Evolutionary conservation across 2,888 invertebrate species (phyloP), one percentile per base, ranked within the genome.

Genomic region (Hirtodrosophila trivittata): DNA sequence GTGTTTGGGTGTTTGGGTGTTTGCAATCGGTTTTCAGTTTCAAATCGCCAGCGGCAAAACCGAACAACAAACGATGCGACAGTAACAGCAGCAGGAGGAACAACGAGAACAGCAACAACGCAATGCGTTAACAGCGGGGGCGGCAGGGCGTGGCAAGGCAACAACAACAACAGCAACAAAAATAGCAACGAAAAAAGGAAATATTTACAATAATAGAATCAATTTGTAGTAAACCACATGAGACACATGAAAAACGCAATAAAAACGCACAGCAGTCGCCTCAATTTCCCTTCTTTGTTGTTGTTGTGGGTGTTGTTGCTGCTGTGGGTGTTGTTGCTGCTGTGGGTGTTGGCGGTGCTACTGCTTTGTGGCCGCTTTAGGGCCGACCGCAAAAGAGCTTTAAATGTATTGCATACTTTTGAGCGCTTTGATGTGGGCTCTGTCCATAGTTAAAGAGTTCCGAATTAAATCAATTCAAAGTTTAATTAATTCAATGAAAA

Each of bases 221-320:
- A 87, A 87, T 87, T 87, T 87, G 87, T 77, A 77, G 74, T 76
- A 75, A 83, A 76, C 80, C 87, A 82, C 87, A 82, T 74, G 84
- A 86, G 85, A 87, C 74, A 73, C 81, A 74, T 66, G 82, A 70
- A 80, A 72, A 81, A 81, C 69, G 77, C 63, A 75, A 80, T 81
- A 80, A 81, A 78, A 80, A 83, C 62, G 72, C 54, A 57, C 64
- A 65, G 64, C 75, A 56, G 59, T 47, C 25, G 74, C 56, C 64
- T 64, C 49, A 50, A 62, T 55, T 55, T 59, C 14, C 37, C 5
- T 45, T 25, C n/a, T 30, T 9, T 45, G 60, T 52, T 49, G 51
- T 45, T 50, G 37, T 47, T 45, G 42, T 18, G 14, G 32, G 4
- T 18, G 37, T 10, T 21, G 28, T 4, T 26, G 18, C 5, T 26